Evolutionary conservation across 2,797 vertebrate species (phyloP).

Genomic region (Pempheris klunzingeri): DNA sequence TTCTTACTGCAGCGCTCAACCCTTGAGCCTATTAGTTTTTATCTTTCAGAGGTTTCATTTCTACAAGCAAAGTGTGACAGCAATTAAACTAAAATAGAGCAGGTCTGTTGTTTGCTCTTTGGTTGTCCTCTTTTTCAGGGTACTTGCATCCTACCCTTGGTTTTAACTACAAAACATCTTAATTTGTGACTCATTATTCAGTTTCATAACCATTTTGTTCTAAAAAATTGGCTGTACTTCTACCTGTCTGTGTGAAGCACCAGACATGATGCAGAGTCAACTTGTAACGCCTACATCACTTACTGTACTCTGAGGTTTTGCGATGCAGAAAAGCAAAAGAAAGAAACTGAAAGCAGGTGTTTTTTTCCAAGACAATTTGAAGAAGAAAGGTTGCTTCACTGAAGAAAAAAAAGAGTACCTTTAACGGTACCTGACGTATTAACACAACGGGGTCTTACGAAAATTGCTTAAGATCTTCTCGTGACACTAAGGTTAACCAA

Average conservation of each 20-base stretch:
- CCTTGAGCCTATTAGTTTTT: constrained; percentile 1
- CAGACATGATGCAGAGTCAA: neutral
- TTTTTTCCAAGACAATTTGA: neutral
- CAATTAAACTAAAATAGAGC: constrained; percentile 1
- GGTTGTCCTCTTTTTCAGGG: neutral
- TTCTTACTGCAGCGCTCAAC: constrained; percentile 7
- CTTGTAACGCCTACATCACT: neutral
- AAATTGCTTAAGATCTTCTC: neutral
- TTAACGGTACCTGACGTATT: neutral
- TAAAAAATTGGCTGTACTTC: neutral
- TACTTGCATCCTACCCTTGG: neutral
- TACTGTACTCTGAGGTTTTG: neutral
- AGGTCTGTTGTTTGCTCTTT: neutral
- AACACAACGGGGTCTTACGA: neutral
- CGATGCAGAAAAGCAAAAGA: neutral
- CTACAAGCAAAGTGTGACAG: constrained; percentile 1
- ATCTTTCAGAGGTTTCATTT: constrained; percentile 10
- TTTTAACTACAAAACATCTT: neutral
- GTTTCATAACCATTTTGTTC: neutral
- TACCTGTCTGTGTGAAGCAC: neutral
- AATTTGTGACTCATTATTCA: constrained; percentile 1
- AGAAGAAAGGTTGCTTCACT: neutral
- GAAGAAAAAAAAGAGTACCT: neutral
- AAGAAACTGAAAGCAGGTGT: neutral
- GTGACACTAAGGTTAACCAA: neutral